Conservation (phyloP, 2,888 invertebrate genomes). For the Hybos culiciformis region DNA sequence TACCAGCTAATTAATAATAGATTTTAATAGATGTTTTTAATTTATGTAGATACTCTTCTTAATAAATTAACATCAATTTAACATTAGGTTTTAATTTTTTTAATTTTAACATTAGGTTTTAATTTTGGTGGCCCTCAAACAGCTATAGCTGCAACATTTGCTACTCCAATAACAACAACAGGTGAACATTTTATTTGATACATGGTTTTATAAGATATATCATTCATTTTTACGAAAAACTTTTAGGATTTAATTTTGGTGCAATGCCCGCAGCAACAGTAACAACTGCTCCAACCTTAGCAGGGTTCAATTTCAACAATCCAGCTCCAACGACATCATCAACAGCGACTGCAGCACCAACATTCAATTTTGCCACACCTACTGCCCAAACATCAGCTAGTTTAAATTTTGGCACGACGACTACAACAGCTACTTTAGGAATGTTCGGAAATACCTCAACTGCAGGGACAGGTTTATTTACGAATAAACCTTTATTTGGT, state of each 20-base stretch:
- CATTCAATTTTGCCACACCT: constrained; percentile 17
- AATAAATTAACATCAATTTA: too few relatives aligned
- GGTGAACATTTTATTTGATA: too few relatives aligned
- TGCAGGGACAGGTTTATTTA: constrained; percentile 3
- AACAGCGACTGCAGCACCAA: constrained; percentile 10
- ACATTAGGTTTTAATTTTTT: too few relatives aligned
- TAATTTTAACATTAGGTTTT: background rate
- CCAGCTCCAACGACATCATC: background rate
- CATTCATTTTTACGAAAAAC: too few relatives aligned
- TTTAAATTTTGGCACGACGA: constrained; percentile 28
- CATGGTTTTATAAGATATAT: too few relatives aligned
- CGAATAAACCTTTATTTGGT: background rate
- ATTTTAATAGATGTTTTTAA: too few relatives aligned
- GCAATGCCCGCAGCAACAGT: constrained; percentile 1
- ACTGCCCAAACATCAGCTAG: constrained; percentile 24
- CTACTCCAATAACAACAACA: background rate
- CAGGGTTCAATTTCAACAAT: background rate
- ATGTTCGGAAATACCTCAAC: constrained; percentile 22
- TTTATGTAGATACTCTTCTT: too few relatives aligned
- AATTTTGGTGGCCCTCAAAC: background rate
- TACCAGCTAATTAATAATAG: too few relatives aligned
- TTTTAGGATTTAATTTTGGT: too few relatives aligned
- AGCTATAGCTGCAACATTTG: background rate
- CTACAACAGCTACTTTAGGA: constrained; percentile 23
- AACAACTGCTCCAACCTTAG: constrained; percentile 5